phyloP scores from a whole-genome alignment of 2,888 invertebrate genomes.

The Torymus aiolomorphi region DNA sequence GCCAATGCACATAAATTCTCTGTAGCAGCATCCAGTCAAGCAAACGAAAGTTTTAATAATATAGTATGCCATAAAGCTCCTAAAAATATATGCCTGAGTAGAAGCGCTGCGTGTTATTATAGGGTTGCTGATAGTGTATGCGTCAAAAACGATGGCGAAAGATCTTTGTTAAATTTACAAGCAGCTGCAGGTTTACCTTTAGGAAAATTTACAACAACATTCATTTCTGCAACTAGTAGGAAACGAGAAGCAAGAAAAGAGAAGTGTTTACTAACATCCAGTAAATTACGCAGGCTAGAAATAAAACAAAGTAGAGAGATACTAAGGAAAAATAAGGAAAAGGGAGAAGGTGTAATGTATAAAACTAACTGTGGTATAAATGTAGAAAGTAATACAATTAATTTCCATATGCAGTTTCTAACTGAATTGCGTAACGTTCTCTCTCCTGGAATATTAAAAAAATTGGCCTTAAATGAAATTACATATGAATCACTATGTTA shows the following conservation, averaged over 20 bases:
- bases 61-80: slow-evolving; percentile 60
- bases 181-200: no score
- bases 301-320: slow-evolving; percentile 45
- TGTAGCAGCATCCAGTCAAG: slow-evolving; percentile 58
- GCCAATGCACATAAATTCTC: slow-evolving; percentile 57
- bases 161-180: no score
- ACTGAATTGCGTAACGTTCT: no score
- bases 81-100: slow-evolving; percentile 56
- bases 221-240: slow-evolving; percentile 14
- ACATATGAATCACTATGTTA: no score
- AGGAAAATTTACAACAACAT: no score
- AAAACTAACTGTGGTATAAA: slow-evolving; percentile 40
- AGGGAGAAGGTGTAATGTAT: slow-evolving; percentile 46
- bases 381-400: no score
- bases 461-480: no score
- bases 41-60: slow-evolving; percentile 60
- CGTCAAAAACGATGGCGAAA: no score
- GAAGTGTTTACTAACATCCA: slow-evolving; percentile 31
- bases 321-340: slow-evolving; percentile 51
- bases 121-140: slow-evolving; percentile 41
- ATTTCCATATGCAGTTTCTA: no score
- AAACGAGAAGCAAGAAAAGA: slow-evolving; percentile 42
- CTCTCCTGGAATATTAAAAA: no score
- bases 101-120: slow-evolving; percentile 40
- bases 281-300: slow-evolving; percentile 46